Conservation (phyloP, 2,113 vertebrate genomes). For the Thalassoma bifasciatum region DNA sequence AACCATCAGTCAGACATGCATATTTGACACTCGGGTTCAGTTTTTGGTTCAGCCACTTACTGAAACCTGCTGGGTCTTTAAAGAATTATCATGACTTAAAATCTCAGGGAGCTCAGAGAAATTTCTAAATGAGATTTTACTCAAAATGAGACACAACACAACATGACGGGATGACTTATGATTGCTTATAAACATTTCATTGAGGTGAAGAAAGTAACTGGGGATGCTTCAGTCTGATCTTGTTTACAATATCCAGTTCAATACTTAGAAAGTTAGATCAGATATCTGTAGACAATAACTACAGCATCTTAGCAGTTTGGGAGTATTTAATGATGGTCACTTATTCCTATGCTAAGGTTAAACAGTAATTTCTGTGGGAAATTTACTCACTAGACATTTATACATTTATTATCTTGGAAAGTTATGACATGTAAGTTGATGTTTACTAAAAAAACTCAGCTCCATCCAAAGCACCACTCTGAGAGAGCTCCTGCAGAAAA, state of each 20-base stretch:
- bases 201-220: not conserved
- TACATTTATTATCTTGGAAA: no score
- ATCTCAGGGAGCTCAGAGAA: not conserved
- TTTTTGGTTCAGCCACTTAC: constrained; percentile 8
- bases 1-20: constrained; percentile 47
- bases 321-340: no score
- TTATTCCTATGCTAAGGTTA: no score
- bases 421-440: constrained; percentile 1
- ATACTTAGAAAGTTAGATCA: no score
- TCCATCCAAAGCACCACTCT: constrained; percentile 18
- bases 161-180: not conserved
- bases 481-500: constrained; percentile 46
- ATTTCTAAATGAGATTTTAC: constrained; percentile 9
- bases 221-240: no score
- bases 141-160: not conserved
- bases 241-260: no score
- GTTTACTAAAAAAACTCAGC: constrained; percentile 29
- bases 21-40: constrained; percentile 44
- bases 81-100: constrained; percentile 12
- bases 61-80: not conserved
- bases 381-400: no score
- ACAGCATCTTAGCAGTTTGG: no score
- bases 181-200: not conserved
- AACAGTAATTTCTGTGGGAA: no score
- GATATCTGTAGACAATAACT: no score